Base-by-base conservation (phyloP, 2,113 vertebrate genomes). In the Pseudorhombus dupliciocellatus region DNA sequence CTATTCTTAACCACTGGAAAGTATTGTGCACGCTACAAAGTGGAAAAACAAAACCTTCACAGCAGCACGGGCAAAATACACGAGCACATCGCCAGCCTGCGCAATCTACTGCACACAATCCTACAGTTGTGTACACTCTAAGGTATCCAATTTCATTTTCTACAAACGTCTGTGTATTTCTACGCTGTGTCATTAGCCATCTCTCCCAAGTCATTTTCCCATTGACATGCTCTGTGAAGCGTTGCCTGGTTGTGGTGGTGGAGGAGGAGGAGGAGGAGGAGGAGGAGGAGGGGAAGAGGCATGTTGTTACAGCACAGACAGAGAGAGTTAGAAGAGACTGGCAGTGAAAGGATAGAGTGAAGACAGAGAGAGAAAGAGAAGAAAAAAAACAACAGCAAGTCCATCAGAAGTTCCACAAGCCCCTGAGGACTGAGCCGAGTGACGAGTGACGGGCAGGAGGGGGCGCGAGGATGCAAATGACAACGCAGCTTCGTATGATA, bases 151-250 rank as follows among this genome's bases (percentile, higher is more conserved):
- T 87, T 88, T 78, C 67, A 76, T 83, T 82, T 82, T 50, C 68
- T 52, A 71, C 72, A 79, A 78, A 86, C 75, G 52, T 77, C 46
- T 60, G 65, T 83, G 73, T 87, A 76, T 80, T 84, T 81, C 72
- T 54, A 65, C 2, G 69, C 77, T 79, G 74, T 73, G 77, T 86
- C 81, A 90, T 89, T 90, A 90, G 72, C 82, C 83, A 67, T 67
- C 79, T 71, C 84, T 85, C 76, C 69, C 72, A 44, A 83, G 79
- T 86, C 87, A 73, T 78, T 88, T 87, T 84, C 83, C 89, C 79
- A 86, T 89, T 91, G 88, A 89, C 88, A 91, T 81, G 86, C 83
- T 89, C 87, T 67, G 77, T 74, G 79, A 83, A 89, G 84, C 87
- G 68, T 73, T 34, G 18, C 73, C 46, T 51, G 72, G 66, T 67